These are phyloP conservation scores for Chaetura pelagica DNA, from an alignment of 2,113 vertebrate species.

Conservation along the genomic window DNA sequence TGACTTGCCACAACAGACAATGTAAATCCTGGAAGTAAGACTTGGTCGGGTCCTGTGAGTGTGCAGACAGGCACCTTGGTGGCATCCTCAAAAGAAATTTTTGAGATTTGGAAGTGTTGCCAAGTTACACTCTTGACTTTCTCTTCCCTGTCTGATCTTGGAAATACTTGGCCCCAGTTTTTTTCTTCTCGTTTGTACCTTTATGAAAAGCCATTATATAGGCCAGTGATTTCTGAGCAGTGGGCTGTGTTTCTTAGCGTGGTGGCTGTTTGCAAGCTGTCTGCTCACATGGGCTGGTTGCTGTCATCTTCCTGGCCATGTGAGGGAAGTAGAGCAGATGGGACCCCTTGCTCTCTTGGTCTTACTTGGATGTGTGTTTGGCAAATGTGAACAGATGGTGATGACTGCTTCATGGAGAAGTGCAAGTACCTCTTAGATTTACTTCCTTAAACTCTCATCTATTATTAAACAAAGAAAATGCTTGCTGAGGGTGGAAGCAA, in stretches of 20 bases:
- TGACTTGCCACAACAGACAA: background rate
- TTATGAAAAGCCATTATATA: background rate
- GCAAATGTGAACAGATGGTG: conserved; percentile 25
- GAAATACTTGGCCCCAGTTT: background rate
- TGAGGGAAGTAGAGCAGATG: conserved; percentile 34
- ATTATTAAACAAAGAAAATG: background rate
- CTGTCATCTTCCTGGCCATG: background rate
- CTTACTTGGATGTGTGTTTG: conserved; percentile 6
- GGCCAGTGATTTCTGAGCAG: background rate
- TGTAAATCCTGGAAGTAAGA: background rate
- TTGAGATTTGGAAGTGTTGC: background rate
- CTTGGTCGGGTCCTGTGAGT: rapidly evolving
- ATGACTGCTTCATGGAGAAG: background rate
- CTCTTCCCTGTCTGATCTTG: background rate
- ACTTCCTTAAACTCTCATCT: background rate
- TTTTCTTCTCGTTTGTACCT: background rate
- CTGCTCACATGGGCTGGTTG: background rate
- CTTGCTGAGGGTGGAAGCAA: background rate
- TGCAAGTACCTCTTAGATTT: background rate
- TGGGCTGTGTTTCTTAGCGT: background rate
- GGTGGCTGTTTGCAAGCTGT: background rate
- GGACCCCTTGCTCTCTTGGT: conserved; percentile 3
- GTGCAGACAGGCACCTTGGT: rapidly evolving
- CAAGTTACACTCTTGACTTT: background rate
- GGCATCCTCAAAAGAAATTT: background rate